These are phyloP conservation scores for Barypeithes pellucidus DNA, from an alignment of 2,888 invertebrate species.

Conservation along the genomic window DNA sequence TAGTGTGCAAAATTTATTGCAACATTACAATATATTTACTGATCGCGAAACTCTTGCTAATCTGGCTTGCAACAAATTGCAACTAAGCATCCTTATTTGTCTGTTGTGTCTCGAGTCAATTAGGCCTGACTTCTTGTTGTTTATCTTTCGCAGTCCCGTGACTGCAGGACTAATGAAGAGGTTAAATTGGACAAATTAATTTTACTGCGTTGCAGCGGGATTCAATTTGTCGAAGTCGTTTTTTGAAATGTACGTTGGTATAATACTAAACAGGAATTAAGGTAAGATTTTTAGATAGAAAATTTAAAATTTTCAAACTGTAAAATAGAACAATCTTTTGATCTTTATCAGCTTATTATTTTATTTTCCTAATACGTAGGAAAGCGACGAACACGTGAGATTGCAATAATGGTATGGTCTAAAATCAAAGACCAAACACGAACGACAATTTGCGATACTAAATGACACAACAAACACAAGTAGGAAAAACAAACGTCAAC, in stretches of 20 bases:
- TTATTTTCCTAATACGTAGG: too few species aligned
- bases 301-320: too few species aligned
- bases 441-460: too few species aligned
- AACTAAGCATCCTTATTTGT: background rate
- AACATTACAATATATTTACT: too few species aligned
- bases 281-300: background rate
- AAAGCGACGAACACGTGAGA: too few species aligned
- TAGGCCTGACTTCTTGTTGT: background rate
- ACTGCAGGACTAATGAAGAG: slow-evolving; percentile 17
- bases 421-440: too few species aligned
- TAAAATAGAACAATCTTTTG: too few species aligned
- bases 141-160: background rate
- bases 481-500: too few species aligned
- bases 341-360: too few species aligned
- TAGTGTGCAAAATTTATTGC: too few species aligned
- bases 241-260: background rate
- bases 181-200: slow-evolving; percentile 14
- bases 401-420: too few species aligned
- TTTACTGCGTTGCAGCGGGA: background rate
- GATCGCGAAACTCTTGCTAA: background rate
- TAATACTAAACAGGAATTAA: background rate
- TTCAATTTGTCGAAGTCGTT: slow-evolving; percentile 8
- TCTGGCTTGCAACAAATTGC: background rate
- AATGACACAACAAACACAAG: too few species aligned
- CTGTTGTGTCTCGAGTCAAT: slow-evolving; percentile 2